Evolutionary conservation across 2,797 vertebrate genomes (phyloP), one percentile per base, ranked within the genome.

Genomic region (Rhinoraja longicauda): DNA sequence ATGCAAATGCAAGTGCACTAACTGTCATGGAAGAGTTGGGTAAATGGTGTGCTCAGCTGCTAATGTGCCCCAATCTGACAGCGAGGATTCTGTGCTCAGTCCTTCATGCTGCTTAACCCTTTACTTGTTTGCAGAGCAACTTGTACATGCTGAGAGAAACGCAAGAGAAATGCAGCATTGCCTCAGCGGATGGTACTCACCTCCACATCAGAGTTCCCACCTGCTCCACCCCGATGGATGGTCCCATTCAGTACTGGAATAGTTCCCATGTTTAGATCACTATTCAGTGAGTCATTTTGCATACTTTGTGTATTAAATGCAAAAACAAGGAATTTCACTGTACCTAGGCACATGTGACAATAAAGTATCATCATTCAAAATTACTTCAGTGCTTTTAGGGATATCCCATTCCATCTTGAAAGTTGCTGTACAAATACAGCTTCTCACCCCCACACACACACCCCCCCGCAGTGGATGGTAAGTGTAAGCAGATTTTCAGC

Each of bases 1-100:
- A 98, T 98, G 98, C 97, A 98, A 97, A 98, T 98, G 97, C 97
- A 95, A 92, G 39, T 92, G 39, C 39, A 92, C 57, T 75, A 92
- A 75, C 67, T 75, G 36, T 29, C 39, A 36, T 75, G 24, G 70
- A 92, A 70, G 67, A 53, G 36, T 73, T 72, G 88, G 32, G 88
- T 70, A 70, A 90, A 39, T 45, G 64, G 88, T 90, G 59, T 39
- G 90, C 70, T 45, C 90, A 91, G 90, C 70, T 45, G 32, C 90
- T 73, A 73, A 91, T 73, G 90, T 73, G 90, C 36, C 39, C 90
- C 12, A 67, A 70, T 39, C 90, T 73, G 90, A 73, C 67, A 91
- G 67, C 36, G 45, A 29, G 32, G 82, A 21, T 4, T 32, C 59
- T 92, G 39, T 26, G 12, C 19, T 0, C 21, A 75, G 67, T 73